A percentile compares a stretch with the other conserved stretches of the same genome.
Evolutionary conservation across 2,797 vertebrate species (phyloP).

Genomic region (Spinus olivaceus): DNA sequence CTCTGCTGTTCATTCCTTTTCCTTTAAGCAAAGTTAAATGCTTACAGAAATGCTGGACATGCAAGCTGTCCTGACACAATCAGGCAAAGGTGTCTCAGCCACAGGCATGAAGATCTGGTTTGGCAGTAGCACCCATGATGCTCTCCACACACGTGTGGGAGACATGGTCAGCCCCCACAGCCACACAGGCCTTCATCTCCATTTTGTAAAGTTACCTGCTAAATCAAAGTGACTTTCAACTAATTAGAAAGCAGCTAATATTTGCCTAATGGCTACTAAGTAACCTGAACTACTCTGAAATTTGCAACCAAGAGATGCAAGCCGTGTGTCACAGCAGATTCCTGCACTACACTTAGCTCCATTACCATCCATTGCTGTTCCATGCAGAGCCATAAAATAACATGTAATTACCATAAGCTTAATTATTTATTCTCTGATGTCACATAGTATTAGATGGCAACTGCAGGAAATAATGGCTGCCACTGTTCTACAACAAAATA

Average conservation of each 20-base stretch:
- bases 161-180: not conserved
- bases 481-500: not conserved
- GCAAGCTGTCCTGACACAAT: not conserved
- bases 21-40: not conserved
- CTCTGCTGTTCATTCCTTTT: not conserved
- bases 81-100: not conserved
- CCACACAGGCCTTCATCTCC: not conserved
- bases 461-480: not conserved
- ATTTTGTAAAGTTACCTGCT: not conserved
- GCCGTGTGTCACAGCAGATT: not conserved
- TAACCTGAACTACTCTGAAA: not conserved
- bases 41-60: not conserved
- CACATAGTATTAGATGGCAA: not conserved
- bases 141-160: not conserved
- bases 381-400: fast-evolving
- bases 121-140: fast-evolving
- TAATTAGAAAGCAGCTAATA: not conserved
- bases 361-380: not conserved
- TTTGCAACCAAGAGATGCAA: not conserved
- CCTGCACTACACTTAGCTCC: not conserved
- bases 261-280: not conserved
- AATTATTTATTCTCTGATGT: not conserved
- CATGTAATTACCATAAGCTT: fast-evolving
- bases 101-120: not conserved
- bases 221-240: not conserved